Evolutionary conservation across 2,888 invertebrate species (phyloP).

Genomic region (Neoscelio sp.): DNA sequence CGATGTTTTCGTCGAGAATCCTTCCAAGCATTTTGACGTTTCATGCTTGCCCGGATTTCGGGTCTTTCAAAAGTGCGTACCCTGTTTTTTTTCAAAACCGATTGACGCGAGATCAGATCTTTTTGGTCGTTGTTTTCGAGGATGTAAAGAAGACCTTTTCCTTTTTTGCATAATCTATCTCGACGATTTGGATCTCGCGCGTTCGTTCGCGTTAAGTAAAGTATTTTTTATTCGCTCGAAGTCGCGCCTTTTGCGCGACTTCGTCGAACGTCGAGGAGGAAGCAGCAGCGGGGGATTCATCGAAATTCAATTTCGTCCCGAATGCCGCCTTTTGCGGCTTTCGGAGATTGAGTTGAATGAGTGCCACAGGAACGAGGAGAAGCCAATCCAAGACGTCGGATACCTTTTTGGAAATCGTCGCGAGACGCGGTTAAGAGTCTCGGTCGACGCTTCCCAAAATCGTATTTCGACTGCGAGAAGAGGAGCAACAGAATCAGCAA

Average conservation of each 20-base stretch:
- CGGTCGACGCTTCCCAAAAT: not conserved
- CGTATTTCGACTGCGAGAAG: constrained; percentile 10
- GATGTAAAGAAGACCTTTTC: too few relatives aligned
- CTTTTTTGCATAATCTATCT: too few relatives aligned
- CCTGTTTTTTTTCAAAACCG: not conserved
- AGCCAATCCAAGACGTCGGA: constrained; percentile 30
- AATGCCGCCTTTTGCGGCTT: constrained; percentile 69
- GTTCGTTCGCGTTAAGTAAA: too few relatives aligned
- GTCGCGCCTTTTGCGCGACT: constrained; percentile 18
- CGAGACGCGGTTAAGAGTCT: constrained; percentile 10
- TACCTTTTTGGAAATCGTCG: constrained; percentile 48
- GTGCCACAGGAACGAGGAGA: constrained; percentile 48
- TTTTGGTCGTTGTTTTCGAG: too few relatives aligned
- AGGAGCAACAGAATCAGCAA: constrained; percentile 26
- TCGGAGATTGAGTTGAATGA: constrained; percentile 61
- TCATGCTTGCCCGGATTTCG: constrained; percentile 22
- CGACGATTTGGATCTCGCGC: too few relatives aligned
- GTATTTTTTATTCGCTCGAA: constrained; percentile 15
- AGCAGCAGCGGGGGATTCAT: not conserved
- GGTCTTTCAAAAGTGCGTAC: constrained; percentile 19
- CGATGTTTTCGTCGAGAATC: not conserved
- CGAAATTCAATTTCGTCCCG: constrained; percentile 61
- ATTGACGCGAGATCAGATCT: not conserved
- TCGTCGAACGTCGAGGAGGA: constrained; percentile 23
- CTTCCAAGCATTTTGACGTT: constrained; percentile 41